Evolutionary conservation across 2,888 invertebrate species (phyloP).

Genomic region (Biston stratarius): DNA sequence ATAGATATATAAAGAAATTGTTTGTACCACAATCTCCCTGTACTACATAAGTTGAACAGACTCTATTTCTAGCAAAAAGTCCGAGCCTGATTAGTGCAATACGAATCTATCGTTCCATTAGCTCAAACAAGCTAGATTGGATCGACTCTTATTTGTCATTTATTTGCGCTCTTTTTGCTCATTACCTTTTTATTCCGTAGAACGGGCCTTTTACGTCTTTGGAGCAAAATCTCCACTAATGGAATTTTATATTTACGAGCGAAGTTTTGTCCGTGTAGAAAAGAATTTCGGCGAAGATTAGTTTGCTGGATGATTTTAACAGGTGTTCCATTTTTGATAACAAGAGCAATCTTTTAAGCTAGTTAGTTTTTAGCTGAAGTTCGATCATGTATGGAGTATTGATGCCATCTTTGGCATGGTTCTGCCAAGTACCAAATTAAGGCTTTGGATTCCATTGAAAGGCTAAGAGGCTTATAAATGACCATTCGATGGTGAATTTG

Average conservation of each 20-base stretch:
- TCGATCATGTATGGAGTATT: too few species aligned
- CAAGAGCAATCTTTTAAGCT: neutral
- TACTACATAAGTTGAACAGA: neutral
- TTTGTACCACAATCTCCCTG: neutral
- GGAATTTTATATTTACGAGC: constrained; percentile 38
- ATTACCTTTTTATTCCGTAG: constrained; percentile 40
- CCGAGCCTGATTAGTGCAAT: constrained; percentile 25
- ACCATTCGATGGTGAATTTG: too few species aligned
- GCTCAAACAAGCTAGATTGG: constrained; percentile 24
- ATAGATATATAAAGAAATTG: neutral
- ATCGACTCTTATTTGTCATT: constrained; percentile 40
- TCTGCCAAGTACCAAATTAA: too few species aligned
- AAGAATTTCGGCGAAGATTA: constrained; percentile 18
- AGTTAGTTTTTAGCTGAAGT: neutral
- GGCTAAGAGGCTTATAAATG: too few species aligned
- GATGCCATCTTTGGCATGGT: too few species aligned
- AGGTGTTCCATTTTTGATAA: constrained; percentile 4
- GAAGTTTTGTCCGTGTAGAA: constrained; percentile 19
- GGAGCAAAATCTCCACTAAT: constrained; percentile 34
- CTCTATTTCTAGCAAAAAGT: constrained; percentile 1
- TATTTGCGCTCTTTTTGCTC: constrained; percentile 38
- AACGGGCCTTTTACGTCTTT: constrained; percentile 31
- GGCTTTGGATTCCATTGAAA: too few species aligned
- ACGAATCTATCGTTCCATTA: constrained; percentile 31
- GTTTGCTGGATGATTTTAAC: constrained; percentile 18